A percentile compares a stretch with the other conserved stretches of the same genome.
Evolutionary conservation across 1,140 invertebrate species (phyloP).

Genomic region (Zaprionus kolodkinae): DNA sequence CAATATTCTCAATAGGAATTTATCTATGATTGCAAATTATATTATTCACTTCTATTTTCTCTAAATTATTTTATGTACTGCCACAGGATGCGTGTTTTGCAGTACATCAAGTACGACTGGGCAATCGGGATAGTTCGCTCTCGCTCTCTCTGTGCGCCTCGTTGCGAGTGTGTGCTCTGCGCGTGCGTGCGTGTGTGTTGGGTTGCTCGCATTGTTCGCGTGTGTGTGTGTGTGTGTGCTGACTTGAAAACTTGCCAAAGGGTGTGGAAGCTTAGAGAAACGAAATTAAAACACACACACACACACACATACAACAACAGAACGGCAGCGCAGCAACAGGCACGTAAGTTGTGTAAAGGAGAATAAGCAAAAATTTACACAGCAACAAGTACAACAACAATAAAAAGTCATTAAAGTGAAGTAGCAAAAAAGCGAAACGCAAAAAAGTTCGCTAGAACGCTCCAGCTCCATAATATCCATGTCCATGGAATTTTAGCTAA

Average conservation of each 20-base stretch:
- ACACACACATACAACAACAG: slow-evolving; percentile 13
- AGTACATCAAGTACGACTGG: neutral
- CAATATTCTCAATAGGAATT: neutral
- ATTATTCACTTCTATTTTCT: too few species aligned
- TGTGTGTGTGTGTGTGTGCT: slow-evolving; percentile 21
- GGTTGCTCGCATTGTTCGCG: neutral
- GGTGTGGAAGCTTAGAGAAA: slow-evolving; percentile 59
- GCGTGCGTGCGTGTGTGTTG: slow-evolving; percentile 8
- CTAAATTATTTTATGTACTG: neutral
- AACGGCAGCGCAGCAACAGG: slow-evolving; percentile 19
- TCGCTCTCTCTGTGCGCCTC: neutral
- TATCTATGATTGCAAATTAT: too few species aligned
- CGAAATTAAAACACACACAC: slow-evolving; percentile 33
- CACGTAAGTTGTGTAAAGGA: slow-evolving; percentile 53
- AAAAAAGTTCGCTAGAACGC: slow-evolving; percentile 38
- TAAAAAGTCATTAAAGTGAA: slow-evolving; percentile 48
- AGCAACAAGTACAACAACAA: slow-evolving; percentile 33
- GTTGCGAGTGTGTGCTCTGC: slow-evolving; percentile 7
- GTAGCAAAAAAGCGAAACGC: slow-evolving; percentile 27
- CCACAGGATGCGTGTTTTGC: neutral
- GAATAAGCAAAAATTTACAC: slow-evolving; percentile 51
- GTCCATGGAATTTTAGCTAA: slow-evolving; percentile 37
- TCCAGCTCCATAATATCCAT: slow-evolving; percentile 34
- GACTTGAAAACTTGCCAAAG: slow-evolving; percentile 73
- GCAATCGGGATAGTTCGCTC: slow-evolving; percentile 9